Base-by-base conservation (phyloP, 2,888 invertebrate species). In the Trachelus stipa region DNA sequence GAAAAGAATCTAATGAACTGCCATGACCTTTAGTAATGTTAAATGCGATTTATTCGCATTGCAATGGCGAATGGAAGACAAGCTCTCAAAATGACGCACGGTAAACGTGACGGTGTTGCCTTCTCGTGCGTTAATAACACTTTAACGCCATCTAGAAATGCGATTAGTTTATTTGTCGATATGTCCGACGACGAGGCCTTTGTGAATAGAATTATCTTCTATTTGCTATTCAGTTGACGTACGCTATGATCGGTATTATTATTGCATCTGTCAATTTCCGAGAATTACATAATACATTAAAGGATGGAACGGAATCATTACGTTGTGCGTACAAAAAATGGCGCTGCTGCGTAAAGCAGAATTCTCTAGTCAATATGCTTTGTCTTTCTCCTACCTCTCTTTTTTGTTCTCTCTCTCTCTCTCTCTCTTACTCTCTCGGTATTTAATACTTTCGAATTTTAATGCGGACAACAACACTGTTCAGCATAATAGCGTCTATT, bases 21-120 rank as follows among this genome's bases (percentile, higher is more conserved):
- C 80, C 88, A 56, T 86, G 92, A 34, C 92, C 92, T 37, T 92
- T 92, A 15, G 88, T 92, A 11, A 78, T 92, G 40, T 56, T 56
- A 56, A 56, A 23, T 23, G 40, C 40, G 40, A 56, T 56, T 71
- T 71, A 31, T 33, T 71, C 71, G 71, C 40, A 56, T 56, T 23
- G 40, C 9, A 23, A 56, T 56, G 23, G 23, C 40, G 40, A 56
- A 56, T 56, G 1, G 40, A 56, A 56, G 40, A 6, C 6, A 71
- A 30, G 11, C 12, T 71, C 2, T 71, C 31, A 71, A 71, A 31
- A 71, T 4, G 71, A 30, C 4, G 31, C 12, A 31, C 34, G 30
- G 1, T 71, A 11, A 71, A 33, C 1, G 12, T 12, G 15, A 30
- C 31, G 11, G 71, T 71, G 71, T 33, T 56, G 9, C 23, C 15